Evolutionary conservation across 2,797 vertebrate genomes (phyloP).

Genomic region (Erethizon dorsatum): DNA sequence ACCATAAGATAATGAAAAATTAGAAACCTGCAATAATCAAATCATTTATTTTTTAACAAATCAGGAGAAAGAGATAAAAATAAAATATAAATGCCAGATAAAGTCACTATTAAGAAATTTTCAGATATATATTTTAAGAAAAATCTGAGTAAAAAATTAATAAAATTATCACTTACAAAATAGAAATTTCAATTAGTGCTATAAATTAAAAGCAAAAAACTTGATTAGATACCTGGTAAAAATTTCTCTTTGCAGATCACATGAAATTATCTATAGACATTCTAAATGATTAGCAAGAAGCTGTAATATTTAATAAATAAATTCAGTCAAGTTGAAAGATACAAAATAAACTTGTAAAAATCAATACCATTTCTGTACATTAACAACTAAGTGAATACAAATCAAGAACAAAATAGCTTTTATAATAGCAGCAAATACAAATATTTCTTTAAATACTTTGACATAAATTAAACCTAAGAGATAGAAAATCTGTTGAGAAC

Average conservation of each 20-base stretch:
- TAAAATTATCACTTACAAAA: slow-evolving; percentile 7
- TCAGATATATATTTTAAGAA: not conserved
- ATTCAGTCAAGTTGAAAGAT: not conserved
- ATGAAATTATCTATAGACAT: not conserved
- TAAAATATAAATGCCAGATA: not conserved
- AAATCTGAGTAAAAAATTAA: slow-evolving; percentile 35
- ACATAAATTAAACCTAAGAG: not conserved
- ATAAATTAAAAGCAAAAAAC: not conserved
- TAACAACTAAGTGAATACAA: not conserved
- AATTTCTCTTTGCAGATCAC: not conserved
- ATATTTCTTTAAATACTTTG: not conserved
- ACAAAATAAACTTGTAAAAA: not conserved
- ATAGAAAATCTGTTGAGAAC: not conserved
- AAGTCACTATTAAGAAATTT: slow-evolving; percentile 14
- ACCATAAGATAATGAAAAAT: slow-evolving; percentile 55
- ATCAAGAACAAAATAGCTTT: not conserved
- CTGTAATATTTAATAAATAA: not conserved
- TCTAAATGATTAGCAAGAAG: not conserved
- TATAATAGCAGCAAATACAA: not conserved
- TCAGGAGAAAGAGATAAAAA: slow-evolving; percentile 15
- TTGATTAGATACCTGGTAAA: not conserved
- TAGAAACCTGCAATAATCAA: slow-evolving; percentile 35
- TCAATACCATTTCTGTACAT: not conserved
- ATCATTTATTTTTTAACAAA: slow-evolving; percentile 63
- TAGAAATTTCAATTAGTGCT: not conserved